These are phyloP conservation scores for Chloroceryle amazona DNA, from an alignment of 2,797 vertebrate genomes.

Conservation along the genomic window DNA sequence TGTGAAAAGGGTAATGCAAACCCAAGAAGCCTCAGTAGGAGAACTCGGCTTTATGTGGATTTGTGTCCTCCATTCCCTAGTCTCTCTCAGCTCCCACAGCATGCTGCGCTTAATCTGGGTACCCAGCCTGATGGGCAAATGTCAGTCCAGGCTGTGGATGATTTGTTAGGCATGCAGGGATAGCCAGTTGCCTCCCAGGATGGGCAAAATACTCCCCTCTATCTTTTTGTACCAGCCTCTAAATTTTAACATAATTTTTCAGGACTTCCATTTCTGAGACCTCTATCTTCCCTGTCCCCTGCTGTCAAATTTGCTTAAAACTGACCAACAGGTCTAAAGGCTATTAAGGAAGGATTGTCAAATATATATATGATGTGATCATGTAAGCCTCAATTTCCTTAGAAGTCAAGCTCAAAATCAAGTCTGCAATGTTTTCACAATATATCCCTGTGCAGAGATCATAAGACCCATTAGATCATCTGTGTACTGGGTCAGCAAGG, in stretches of 20 bases:
- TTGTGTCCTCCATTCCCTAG: not conserved
- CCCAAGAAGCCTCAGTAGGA: not conserved
- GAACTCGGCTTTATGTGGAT: not conserved
- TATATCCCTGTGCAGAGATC: not conserved
- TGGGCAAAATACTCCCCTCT: not conserved
- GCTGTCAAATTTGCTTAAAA: not conserved
- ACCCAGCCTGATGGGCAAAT: not conserved
- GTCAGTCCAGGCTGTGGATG: not conserved
- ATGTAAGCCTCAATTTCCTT: not conserved
- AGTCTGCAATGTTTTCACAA: not conserved
- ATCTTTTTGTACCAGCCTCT: not conserved
- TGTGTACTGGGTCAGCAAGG: not conserved
- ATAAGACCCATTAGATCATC: not conserved
- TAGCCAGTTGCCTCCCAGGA: not conserved
- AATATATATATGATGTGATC: not conserved
- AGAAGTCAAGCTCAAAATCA: not conserved
- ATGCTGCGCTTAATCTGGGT: not conserved
- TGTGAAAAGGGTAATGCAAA: not conserved
- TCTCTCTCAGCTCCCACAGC: not conserved
- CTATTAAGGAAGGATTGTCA: not conserved
- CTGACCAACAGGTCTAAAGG: not conserved
- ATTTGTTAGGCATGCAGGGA: not conserved
- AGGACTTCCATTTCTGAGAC: not conserved
- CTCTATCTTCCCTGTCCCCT: not conserved
- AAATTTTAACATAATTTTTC: not conserved